These are phyloP conservation scores for Phoebastria nigripes DNA, from an alignment of 2,797 vertebrate genomes.

Conservation along the genomic window DNA sequence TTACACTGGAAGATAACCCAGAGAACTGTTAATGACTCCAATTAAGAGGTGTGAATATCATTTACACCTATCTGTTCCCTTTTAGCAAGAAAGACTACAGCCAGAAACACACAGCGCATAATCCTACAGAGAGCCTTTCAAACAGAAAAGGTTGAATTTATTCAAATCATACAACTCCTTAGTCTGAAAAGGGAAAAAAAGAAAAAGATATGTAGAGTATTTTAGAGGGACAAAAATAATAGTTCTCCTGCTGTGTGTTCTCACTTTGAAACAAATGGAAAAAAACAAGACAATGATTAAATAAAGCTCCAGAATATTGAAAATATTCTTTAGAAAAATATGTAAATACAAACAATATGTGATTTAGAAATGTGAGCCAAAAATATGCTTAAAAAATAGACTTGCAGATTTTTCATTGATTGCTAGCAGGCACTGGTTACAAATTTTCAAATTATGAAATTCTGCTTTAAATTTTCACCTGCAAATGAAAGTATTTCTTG, in stretches of 20 bases:
- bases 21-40: slow-evolving; percentile 64
- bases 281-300: slow-evolving; percentile 42
- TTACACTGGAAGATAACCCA: slow-evolving; percentile 35
- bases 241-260: slow-evolving; percentile 46
- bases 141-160: slow-evolving; percentile 43
- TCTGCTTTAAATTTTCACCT: slow-evolving; percentile 12
- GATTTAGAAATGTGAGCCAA: slow-evolving; percentile 37
- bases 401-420: slow-evolving; percentile 40
- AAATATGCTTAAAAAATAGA: slow-evolving; percentile 37
- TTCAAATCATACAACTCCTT: slow-evolving; percentile 20
- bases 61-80: slow-evolving; percentile 64
- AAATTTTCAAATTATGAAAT: not conserved
- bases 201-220: not conserved
- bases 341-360: slow-evolving; percentile 65
- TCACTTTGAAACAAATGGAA: slow-evolving; percentile 62
- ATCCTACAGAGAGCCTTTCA: slow-evolving; percentile 35
- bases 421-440: slow-evolving; percentile 1
- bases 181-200: not conserved
- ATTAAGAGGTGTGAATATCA: slow-evolving; percentile 61
- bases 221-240: slow-evolving; percentile 56
- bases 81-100: slow-evolving; percentile 42
- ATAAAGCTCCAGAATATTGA: slow-evolving; percentile 49
- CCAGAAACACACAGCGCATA: slow-evolving; percentile 12
- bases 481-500: not conserved
- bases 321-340: slow-evolving; percentile 49